Percentiles rank a stretch among this genome's conserved stretches.
Conservation (phyloP, 1,140 invertebrate species). For the Brachionus sp. region DNA sequence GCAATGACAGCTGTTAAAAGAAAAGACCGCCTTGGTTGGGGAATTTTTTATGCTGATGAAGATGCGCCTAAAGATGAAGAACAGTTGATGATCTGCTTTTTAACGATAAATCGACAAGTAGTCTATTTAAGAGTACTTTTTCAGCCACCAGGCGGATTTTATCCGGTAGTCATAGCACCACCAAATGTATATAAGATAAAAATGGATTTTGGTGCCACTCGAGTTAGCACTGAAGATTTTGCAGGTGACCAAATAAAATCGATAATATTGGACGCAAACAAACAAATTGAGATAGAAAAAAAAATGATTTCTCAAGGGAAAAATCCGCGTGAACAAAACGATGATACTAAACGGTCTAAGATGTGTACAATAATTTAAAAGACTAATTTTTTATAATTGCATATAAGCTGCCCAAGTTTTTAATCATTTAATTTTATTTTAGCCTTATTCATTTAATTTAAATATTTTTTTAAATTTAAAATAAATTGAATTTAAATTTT, state of each 20-base stretch:
- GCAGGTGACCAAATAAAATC: slow-evolving; percentile 45
- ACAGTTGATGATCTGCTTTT: slow-evolving; percentile 54
- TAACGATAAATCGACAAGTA: slow-evolving; percentile 54
- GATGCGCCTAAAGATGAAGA: slow-evolving; percentile 49
- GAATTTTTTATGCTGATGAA: slow-evolving; percentile 50
- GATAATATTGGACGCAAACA: slow-evolving; percentile 40
- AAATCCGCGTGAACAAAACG: slow-evolving; percentile 44
- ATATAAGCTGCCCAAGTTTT: not conserved
- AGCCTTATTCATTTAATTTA: not conserved
- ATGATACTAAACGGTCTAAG: slow-evolving; percentile 32
- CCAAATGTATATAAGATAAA: slow-evolving; percentile 44
- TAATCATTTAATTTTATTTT: not conserved
- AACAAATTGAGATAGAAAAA: slow-evolving; percentile 45
- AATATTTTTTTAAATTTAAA: not conserved
- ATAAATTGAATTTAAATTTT: not conserved
- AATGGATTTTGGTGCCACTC: slow-evolving; percentile 45
- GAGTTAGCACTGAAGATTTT: slow-evolving; percentile 42
- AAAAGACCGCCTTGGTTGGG: slow-evolving; percentile 52
- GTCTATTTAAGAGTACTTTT: slow-evolving; percentile 52
- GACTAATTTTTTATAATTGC: not conserved
- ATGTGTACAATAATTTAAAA: slow-evolving; percentile 44
- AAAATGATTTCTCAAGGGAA: slow-evolving; percentile 39
- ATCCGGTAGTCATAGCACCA: slow-evolving; percentile 52
- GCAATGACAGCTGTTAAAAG: slow-evolving; percentile 46
- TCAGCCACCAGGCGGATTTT: slow-evolving; percentile 54